Conservation (phyloP, 2,888 invertebrate species). For the Epinotia demarniana region DNA sequence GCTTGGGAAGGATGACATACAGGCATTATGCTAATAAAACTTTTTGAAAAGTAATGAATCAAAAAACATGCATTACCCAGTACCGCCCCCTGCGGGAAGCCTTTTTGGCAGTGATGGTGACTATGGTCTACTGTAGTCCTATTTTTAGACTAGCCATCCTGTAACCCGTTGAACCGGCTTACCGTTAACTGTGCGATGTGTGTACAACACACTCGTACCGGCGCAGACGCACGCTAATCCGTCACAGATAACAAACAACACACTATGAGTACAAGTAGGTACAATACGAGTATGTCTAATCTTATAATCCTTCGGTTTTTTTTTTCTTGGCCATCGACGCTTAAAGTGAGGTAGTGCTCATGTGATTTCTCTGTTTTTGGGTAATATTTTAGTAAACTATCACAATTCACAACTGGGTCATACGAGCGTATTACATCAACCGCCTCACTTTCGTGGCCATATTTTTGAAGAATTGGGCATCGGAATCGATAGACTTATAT, state of each 20-base stretch:
- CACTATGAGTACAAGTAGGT: background rate
- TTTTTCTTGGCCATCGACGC: background rate
- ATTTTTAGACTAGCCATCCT: constrained; percentile 3
- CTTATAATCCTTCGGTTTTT: background rate
- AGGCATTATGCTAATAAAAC: no score
- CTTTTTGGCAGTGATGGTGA: background rate
- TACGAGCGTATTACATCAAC: no score
- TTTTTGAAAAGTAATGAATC: no score
- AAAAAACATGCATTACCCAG: no score
- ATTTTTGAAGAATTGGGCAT: no score
- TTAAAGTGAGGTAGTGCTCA: background rate
- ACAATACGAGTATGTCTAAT: background rate
- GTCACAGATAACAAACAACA: constrained; percentile 8
- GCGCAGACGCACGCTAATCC: constrained; percentile 53
- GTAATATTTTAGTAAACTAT: background rate
- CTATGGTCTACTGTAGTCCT: background rate
- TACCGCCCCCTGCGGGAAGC: no score
- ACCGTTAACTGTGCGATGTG: constrained; percentile 43
- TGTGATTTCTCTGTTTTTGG: background rate
- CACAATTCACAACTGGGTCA: no score
- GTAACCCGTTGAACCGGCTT: constrained; percentile 24
- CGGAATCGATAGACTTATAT: no score
- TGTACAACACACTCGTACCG: constrained; percentile 19
- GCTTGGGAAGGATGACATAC: no score
- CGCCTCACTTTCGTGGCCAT: no score